Conservation (phyloP, 2,113 vertebrate species). For the Cryptomyrus ogoouensis region DNA sequence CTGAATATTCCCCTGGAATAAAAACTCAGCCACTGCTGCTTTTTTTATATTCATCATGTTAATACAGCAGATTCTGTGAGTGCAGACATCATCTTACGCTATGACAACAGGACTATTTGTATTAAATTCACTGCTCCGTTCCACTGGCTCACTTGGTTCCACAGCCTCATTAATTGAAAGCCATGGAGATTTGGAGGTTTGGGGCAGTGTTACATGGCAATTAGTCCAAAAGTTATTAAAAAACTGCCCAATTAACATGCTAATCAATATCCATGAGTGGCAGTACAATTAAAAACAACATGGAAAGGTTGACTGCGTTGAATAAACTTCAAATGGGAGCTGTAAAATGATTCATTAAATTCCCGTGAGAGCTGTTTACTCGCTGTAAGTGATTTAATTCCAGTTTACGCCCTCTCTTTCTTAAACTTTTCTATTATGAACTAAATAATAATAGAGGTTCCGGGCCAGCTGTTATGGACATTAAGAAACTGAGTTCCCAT, state of each 20-base stretch:
- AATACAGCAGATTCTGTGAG: not conserved
- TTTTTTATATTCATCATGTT: not conserved
- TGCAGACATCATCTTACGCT: not conserved
- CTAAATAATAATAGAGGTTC: not conserved
- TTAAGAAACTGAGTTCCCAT: not conserved
- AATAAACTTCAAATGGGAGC: not conserved
- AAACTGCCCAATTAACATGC: constrained; percentile 6
- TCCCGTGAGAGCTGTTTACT: not conserved
- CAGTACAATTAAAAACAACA: constrained; percentile 3
- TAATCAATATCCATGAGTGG: constrained; percentile 6
- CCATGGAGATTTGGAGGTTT: not conserved
- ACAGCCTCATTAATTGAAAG: constrained; percentile 5
- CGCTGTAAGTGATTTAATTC: not conserved
- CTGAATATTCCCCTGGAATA: not conserved
- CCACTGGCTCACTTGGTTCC: not conserved
- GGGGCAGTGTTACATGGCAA: not conserved
- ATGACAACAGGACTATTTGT: not conserved
- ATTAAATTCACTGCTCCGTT: not conserved
- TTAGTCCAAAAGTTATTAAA: constrained; percentile 4
- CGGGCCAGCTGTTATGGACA: not conserved
- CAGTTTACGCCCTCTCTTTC: not conserved
- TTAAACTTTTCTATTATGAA: not conserved
- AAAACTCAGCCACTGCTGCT: not conserved
- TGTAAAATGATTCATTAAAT: not conserved
- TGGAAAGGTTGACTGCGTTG: not conserved